Percentiles rank a stretch among this genome's conserved stretches.
These are phyloP conservation scores for Characodon lateralis DNA, from an alignment of 2,797 vertebrate species.

Conservation along the genomic window DNA sequence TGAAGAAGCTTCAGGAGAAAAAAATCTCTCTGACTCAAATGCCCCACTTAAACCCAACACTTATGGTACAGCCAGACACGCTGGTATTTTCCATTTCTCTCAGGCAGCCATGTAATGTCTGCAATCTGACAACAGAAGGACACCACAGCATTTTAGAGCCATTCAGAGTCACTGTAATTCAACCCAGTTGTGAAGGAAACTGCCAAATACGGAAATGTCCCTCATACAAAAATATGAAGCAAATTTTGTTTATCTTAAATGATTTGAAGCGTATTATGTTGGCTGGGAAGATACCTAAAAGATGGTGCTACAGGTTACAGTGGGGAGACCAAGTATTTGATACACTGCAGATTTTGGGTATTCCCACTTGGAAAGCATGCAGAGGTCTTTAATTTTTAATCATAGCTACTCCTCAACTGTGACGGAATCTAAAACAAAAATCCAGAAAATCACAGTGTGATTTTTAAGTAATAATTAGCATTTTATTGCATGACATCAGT, in stretches of 20 bases:
- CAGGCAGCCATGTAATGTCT: neutral
- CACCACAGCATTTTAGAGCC: neutral
- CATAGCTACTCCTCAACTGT: too few relatives aligned
- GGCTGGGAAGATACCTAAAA: too few relatives aligned
- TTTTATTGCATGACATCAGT: too few relatives aligned
- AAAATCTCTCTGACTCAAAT: neutral
- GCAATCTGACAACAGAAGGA: neutral
- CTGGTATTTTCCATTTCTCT: constrained; percentile 2
- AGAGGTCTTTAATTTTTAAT: too few relatives aligned
- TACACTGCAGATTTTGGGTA: too few relatives aligned
- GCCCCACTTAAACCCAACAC: neutral
- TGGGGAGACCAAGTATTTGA: too few relatives aligned
- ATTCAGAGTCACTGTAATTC: neutral
- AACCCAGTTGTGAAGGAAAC: neutral
- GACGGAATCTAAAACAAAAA: too few relatives aligned
- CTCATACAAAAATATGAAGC: neutral
- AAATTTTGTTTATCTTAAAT: neutral
- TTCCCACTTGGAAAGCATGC: too few relatives aligned
- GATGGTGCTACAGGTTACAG: too few relatives aligned
- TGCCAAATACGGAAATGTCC: neutral
- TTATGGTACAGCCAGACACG: neutral
- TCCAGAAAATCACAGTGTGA: too few relatives aligned
- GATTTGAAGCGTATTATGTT: neutral
- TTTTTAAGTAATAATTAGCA: too few relatives aligned
- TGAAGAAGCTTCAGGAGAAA: neutral